phyloP scores from a whole-genome alignment of 2,888 invertebrate species.

The Acanthococcus lagerstroemiae region DNA sequence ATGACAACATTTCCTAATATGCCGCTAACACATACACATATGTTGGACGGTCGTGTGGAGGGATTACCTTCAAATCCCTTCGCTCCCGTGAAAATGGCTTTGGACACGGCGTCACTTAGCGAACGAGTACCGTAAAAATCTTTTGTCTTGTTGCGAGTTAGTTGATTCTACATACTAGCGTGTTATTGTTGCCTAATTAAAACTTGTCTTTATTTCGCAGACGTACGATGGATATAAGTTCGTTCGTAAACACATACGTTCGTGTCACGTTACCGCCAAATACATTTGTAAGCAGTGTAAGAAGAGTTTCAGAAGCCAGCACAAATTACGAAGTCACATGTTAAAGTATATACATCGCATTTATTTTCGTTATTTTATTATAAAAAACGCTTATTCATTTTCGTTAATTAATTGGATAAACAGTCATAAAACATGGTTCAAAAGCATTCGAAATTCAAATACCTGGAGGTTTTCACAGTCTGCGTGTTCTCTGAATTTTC shows the following conservation, averaged over 20 bases:
- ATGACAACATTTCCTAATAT: too few relatives aligned
- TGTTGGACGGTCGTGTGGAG: too few relatives aligned
- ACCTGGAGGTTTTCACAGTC: too few relatives aligned
- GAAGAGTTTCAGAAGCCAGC: conserved; percentile 58
- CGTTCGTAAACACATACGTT: conserved; percentile 61
- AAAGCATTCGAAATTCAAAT: too few relatives aligned
- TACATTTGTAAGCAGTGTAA: conserved; percentile 58
- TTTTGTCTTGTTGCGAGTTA: neutral
- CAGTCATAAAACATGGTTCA: too few relatives aligned
- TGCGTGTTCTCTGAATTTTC: too few relatives aligned
- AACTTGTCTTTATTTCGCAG: conserved; percentile 25
- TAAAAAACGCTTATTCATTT: too few relatives aligned
- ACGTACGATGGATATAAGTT: conserved; percentile 46
- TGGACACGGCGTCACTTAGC: neutral
- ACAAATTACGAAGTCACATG: conserved; percentile 62
- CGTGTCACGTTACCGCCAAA: conserved; percentile 59
- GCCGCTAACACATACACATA: too few relatives aligned
- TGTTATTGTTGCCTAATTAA: neutral
- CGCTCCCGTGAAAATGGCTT: neutral
- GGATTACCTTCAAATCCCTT: neutral
- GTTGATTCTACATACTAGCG: neutral
- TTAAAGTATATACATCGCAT: conserved; percentile 47
- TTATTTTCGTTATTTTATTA: too few relatives aligned
- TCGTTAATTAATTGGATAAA: too few relatives aligned
- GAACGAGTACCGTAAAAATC: neutral